Percentiles rank a stretch among this genome's conserved stretches.
These are phyloP conservation scores for Synanthedon tipuliformis DNA, from an alignment of 2,888 invertebrate species.

Conservation along the genomic window DNA sequence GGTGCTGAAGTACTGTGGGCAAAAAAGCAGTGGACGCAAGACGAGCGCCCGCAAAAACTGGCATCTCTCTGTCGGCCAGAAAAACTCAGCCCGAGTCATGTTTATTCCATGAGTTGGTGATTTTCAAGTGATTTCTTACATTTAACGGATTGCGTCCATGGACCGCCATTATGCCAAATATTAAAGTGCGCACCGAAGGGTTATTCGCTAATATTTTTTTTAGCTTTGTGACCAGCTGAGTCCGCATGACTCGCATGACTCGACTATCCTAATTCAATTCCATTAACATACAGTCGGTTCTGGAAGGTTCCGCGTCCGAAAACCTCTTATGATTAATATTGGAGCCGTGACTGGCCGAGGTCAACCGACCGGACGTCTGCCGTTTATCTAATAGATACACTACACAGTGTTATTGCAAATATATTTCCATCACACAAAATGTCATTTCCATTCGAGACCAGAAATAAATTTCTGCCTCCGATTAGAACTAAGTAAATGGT, in stretches of 20 bases:
- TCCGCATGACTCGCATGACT: background rate
- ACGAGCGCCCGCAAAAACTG: conserved; percentile 31
- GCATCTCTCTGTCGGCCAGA: conserved; percentile 23
- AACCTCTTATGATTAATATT: conserved; percentile 5
- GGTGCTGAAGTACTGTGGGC: conserved; percentile 15
- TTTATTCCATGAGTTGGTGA: conserved; percentile 67
- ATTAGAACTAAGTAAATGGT: too few relatives aligned
- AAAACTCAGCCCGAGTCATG: conserved; percentile 44
- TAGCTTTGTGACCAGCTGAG: background rate
- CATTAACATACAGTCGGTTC: conserved; percentile 7
- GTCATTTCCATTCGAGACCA: too few relatives aligned
- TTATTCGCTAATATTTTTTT: too few relatives aligned
- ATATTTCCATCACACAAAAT: too few relatives aligned
- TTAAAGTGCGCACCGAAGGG: too few relatives aligned
- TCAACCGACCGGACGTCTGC: conserved; percentile 3
- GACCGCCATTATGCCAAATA: background rate
- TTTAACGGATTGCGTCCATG: conserved; percentile 53
- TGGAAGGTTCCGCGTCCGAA: background rate
- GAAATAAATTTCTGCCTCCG: too few relatives aligned
- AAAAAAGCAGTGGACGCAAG: conserved; percentile 25
- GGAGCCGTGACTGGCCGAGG: conserved; percentile 5
- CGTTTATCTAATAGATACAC: conserved; percentile 3
- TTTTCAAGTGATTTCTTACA: conserved; percentile 62
- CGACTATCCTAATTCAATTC: conserved; percentile 2
- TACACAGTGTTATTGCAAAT: too few relatives aligned